Conservation (phyloP, 2,888 invertebrate genomes). For the Nudaria mundana region DNA sequence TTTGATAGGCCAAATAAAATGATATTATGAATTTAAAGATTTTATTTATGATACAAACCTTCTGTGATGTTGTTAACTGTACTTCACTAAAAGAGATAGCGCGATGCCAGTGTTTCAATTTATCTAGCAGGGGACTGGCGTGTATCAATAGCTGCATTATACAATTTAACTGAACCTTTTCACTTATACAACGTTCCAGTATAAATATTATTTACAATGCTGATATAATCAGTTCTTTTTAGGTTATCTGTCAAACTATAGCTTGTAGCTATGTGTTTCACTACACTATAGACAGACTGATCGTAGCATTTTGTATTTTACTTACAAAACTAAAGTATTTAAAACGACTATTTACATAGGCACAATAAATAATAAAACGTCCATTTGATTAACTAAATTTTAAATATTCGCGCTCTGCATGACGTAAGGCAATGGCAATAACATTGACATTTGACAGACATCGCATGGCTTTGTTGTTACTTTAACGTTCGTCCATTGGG, state of each 20-base stretch:
- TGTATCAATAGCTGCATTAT: slow-evolving; percentile 78
- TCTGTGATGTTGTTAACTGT: slow-evolving; percentile 85
- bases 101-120: slow-evolving; percentile 77
- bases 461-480: too few relatives aligned
- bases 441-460: slow-evolving; percentile 17
- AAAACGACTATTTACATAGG: background rate
- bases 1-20: too few relatives aligned
- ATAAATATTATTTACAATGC: slow-evolving; percentile 38
- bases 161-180: slow-evolving; percentile 10
- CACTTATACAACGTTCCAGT: slow-evolving; percentile 5
- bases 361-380: background rate
- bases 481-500: too few relatives aligned
- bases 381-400: slow-evolving; percentile 7
- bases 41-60: slow-evolving; percentile 82
- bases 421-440: too few relatives aligned
- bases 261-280: slow-evolving; percentile 10
- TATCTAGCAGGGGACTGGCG: slow-evolving; percentile 78
- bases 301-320: background rate
- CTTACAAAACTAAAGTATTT: background rate
- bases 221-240: slow-evolving; percentile 33
- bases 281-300: background rate
- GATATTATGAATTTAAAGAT: too few relatives aligned
- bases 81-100: slow-evolving; percentile 69
- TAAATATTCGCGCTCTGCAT: slow-evolving; percentile 30
- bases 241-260: slow-evolving; percentile 40